These are phyloP conservation scores for Onychomys leucogaster DNA, from an alignment of 2,797 vertebrate genomes.

Conservation along the genomic window DNA sequence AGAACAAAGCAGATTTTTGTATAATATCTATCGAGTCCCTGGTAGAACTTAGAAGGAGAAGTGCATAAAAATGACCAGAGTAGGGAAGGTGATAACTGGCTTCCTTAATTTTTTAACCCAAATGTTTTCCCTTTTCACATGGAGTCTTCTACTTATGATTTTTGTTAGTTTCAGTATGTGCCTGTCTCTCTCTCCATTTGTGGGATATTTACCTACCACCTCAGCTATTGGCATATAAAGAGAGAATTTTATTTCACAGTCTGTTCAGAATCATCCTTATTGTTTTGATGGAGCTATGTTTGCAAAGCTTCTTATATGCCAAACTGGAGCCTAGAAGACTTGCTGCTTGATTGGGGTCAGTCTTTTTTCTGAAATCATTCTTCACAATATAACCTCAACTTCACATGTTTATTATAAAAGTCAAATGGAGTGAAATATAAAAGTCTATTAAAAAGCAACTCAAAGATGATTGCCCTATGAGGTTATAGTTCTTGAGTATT, in stretches of 20 bases:
- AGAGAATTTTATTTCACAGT: not conserved
- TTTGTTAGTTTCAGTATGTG: not conserved
- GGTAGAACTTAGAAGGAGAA: not conserved
- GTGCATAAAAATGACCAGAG: not conserved
- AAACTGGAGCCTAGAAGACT: not conserved
- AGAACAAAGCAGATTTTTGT: not conserved
- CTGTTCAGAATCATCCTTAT: not conserved
- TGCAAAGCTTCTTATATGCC: not conserved
- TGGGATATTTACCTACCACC: not conserved
- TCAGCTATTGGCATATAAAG: not conserved
- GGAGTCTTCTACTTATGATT: not conserved
- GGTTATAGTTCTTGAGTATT: not conserved
- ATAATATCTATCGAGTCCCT: not conserved
- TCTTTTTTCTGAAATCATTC: not conserved
- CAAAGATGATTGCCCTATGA: not conserved
- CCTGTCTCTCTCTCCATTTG: not conserved
- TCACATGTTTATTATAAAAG: not conserved
- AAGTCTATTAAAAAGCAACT: not conserved
- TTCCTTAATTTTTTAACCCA: not conserved
- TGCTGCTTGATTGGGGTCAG: not conserved
- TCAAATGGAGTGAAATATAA: not conserved
- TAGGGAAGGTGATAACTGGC: not conserved
- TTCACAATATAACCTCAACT: not conserved
- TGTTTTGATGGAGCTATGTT: not conserved
- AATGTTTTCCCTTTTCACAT: not conserved